Evolutionary conservation across 1,140 invertebrate species (phyloP), one percentile per base, ranked within the genome.

Genomic region (Panonychus citri): DNA sequence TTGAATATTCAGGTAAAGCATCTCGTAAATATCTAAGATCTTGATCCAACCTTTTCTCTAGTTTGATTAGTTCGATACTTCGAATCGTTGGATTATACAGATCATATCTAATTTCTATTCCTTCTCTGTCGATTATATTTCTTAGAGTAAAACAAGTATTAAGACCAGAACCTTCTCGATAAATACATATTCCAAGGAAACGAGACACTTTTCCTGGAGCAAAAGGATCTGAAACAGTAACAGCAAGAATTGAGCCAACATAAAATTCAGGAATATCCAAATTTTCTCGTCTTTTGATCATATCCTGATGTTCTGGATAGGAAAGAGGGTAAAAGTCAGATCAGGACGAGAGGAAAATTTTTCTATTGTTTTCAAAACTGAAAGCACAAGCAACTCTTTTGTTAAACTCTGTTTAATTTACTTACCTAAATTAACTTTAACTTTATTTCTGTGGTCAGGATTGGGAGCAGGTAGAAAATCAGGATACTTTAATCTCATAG

Each of bases 161-260:
- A 1, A 97, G 72, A 1, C 91, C 94, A 68, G 75, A 75, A 2
- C 80, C 80, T 57, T 74, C 74, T 62, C 89, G 28, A 57, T 85
- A 71, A 64, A 96, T 97, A 65, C 94, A 98, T 64, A 98, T 94
- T 3, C 95, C 93, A 54, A 99, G 81, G 76, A 99, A 99, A 66
- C 78, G 75, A 65, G 79, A 89, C 1, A 72, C 71, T 71, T 95
- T 95, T 39, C 78, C 81, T 17, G 81, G 78, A 37, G 86, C 78
- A 75, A 93, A 83, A 42, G 72, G 75, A 71, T 97, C 91, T 1
- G 87, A 80, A 56, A 82, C 78, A n/a, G 81, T 85, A 1, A 98
- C 88, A 49, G 87, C 83, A 66, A 99, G 64, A 58, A 97, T 81
- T 24, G 83, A 86, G 49, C 91, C 85, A 82, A 65, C 59, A 74